Conservation (phyloP, 2,888 invertebrate genomes). For the Apamea sordens region DNA sequence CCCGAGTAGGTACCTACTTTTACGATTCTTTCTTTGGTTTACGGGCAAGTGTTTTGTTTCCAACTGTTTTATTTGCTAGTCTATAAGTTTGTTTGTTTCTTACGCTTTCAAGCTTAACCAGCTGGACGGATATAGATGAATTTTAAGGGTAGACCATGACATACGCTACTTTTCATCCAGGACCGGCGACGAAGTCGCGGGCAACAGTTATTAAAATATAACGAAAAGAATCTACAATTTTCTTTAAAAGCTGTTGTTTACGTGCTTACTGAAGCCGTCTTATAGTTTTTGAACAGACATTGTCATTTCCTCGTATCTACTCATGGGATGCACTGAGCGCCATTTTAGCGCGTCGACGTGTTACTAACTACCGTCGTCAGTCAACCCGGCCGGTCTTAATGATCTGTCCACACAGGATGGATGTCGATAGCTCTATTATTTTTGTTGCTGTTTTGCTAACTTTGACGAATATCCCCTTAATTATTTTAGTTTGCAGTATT, state of each 20-base stretch:
- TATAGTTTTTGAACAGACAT: neutral
- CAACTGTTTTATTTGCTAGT: neutral
- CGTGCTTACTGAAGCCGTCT: neutral
- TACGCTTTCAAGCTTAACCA: too few species aligned
- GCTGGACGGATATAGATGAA: too few species aligned
- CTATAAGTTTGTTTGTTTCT: too few species aligned
- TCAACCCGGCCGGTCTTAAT: constrained; percentile 78
- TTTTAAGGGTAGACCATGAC: too few species aligned
- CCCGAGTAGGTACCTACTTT: neutral
- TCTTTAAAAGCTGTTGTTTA: neutral
- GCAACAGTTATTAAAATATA: neutral
- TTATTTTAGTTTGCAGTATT: constrained; percentile 23
- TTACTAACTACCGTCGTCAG: constrained; percentile 75
- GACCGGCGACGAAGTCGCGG: too few species aligned
- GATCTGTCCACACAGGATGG: constrained; percentile 81
- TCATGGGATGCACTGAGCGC: constrained; percentile 56
- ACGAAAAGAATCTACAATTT: neutral
- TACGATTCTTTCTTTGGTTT: constrained; percentile 5
- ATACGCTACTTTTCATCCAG: too few species aligned
- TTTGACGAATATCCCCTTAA: constrained; percentile 51
- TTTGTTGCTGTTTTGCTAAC: constrained; percentile 54
- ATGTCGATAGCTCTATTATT: constrained; percentile 74
- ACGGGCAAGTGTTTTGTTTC: constrained; percentile 13
- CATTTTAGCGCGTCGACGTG: constrained; percentile 74
- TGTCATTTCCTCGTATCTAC: constrained; percentile 2